A percentile compares a stretch with the other conserved stretches of the same genome.
Evolutionary conservation across 2,113 vertebrate species (phyloP).

Genomic region (Nestor notabilis): DNA sequence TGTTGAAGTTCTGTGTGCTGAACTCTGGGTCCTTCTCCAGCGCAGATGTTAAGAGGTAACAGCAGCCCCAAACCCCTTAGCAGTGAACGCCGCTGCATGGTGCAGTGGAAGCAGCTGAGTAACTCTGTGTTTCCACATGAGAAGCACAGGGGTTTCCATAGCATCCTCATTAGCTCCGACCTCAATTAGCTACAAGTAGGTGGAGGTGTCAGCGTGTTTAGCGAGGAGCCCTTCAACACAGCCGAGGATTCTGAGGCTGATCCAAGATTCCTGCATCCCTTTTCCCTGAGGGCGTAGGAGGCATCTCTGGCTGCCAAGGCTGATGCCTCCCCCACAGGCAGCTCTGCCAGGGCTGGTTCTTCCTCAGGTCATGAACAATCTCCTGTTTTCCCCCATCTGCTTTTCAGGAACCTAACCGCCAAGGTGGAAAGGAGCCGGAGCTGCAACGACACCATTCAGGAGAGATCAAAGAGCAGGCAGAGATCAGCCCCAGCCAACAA

Average conservation of each 20-base stretch:
- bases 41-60: neutral
- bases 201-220: neutral
- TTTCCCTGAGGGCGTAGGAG: neutral
- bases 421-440: constrained; percentile 87
- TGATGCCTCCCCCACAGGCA: neutral
- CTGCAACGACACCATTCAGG: constrained; percentile 85
- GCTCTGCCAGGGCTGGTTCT: neutral
- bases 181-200: neutral
- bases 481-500: constrained; percentile 63
- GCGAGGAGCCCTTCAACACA: rapidly evolving
- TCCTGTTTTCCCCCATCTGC: neutral
- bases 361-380: neutral
- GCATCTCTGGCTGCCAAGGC: neutral
- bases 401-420: constrained; percentile 75
- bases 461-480: constrained; percentile 79
- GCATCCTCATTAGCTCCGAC: neutral
- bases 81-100: neutral
- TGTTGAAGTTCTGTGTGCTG: neutral
- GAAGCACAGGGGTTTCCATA: neutral
- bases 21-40: neutral
- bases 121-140: neutral
- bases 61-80: neutral
- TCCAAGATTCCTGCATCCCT: neutral
- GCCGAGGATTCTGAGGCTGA: rapidly evolving
- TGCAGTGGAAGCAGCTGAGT: neutral